Conservation (phyloP, 1,140 invertebrate species). For the Psix sp. region DNA sequence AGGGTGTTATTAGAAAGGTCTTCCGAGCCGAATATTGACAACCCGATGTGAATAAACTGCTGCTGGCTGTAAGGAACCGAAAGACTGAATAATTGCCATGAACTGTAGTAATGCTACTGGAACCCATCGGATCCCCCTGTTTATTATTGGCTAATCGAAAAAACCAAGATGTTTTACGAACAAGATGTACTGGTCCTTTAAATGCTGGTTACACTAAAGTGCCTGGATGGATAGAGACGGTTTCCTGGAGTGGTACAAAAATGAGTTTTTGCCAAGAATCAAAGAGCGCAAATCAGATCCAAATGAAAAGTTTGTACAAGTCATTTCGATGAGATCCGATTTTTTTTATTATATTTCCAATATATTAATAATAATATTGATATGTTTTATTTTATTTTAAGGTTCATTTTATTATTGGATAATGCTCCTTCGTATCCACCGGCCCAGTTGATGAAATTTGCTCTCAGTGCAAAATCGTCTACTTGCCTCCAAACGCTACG, state of each 20-base stretch:
- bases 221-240: too few relatives aligned
- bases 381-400: neutral
- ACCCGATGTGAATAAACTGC: neutral
- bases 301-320: too few relatives aligned
- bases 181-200: too few relatives aligned
- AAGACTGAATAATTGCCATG: neutral
- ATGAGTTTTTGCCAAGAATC: too few relatives aligned
- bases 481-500: neutral
- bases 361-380: too few relatives aligned
- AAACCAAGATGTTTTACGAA: conserved; percentile 1
- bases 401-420: conserved; percentile 4
- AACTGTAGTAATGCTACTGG: conserved; percentile 2
- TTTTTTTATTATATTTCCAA: too few relatives aligned
- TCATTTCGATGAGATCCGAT: too few relatives aligned
- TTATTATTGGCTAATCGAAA: neutral
- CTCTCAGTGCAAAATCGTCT: neutral
- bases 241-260: too few relatives aligned
- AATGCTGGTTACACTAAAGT: too few relatives aligned
- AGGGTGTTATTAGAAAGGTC: neutral
- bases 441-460: neutral
- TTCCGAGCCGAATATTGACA: neutral
- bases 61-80: neutral
- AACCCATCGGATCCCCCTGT: conserved; percentile 4
- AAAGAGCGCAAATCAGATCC: too few relatives aligned
- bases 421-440: neutral